Evolutionary conservation across 2,113 vertebrate species (phyloP), one percentile per base, ranked within the genome.

Genomic region (Struthidea cinerea): DNA sequence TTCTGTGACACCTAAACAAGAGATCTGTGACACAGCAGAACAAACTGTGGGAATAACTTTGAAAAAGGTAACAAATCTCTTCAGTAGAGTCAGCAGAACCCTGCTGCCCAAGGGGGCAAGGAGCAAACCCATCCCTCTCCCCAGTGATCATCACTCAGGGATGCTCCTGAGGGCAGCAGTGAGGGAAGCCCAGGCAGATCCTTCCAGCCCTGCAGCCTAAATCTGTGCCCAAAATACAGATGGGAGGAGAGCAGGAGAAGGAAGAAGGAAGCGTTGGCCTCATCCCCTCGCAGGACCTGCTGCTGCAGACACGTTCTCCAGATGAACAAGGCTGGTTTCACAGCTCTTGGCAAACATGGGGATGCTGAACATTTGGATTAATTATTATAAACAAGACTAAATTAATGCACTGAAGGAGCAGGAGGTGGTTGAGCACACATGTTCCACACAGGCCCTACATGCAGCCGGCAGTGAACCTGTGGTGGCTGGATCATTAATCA

Each of bases 401-500:
- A 73, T 77, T 20, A 93, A 74, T 84, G 60, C 6, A 4, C 8
- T 30, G 71, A 15, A 35, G 33, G 87, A 52, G 73, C 85, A 64
- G 39, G 55, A 73, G 90, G 87, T 47, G 71, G 42, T 6, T 13
- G 65, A 47, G 42, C 23, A 88, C 56, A 78, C 6, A 8, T 2
- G 39, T 33, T 33, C 70, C 49, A 59, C 70, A 32, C 50, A 28
- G 53, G 30, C 13, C 89, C 68, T 47, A 35, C 63, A 74, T n/a
- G n/a, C 28, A 65, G 67, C 7, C 74, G 59, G 2, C 67, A 47
- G 75, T 26, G 69, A 53, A 86, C 50, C 55, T 22, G 37, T 20
- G 46, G 15, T 2, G 86, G 42, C 27, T 32, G 71, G n/a, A 55
- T 75, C 96, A 93, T 97, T 87, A 44, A 93, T 93, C 93, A 89